Conservation (phyloP, 2,797 vertebrate genomes). For the Podarcis lilfordi region DNA sequence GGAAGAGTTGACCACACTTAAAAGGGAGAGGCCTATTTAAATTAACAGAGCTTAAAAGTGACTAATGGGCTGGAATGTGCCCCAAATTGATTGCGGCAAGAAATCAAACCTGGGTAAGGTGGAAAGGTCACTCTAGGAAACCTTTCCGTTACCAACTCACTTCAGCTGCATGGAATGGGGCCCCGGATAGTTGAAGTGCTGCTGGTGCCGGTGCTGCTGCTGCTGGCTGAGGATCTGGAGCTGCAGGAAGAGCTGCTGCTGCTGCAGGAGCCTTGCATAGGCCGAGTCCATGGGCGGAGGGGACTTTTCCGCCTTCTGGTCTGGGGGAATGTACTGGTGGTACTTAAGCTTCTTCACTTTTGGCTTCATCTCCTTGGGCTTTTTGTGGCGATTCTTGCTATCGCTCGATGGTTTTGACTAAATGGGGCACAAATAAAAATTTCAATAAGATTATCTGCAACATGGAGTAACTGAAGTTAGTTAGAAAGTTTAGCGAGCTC, state of each 20-base stretch:
- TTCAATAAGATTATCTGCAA: conserved; percentile 23
- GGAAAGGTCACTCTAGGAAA: not conserved
- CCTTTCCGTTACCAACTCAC: conserved; percentile 78
- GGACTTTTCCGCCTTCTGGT: conserved; percentile 97
- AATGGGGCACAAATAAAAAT: conserved; percentile 28
- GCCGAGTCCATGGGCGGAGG: conserved; percentile 98
- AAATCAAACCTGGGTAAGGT: not conserved
- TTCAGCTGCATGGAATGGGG: conserved; percentile 83
- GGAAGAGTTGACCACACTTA: not conserved
- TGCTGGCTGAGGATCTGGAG: conserved; percentile 98
- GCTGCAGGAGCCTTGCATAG: conserved; percentile 95
- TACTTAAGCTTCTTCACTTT: conserved; percentile 99
- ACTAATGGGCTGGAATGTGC: not conserved
- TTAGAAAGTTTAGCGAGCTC: not conserved
- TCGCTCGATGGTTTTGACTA: conserved; percentile 90
- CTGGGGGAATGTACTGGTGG: conserved; percentile 97
- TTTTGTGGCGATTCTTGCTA: conserved; percentile 94
- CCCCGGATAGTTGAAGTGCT: conserved; percentile 88
- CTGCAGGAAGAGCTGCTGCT: conserved; percentile 98
- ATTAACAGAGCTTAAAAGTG: not conserved
- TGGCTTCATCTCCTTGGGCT: conserved; percentile 97
- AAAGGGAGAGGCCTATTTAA: not conserved
- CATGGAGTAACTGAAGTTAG: not conserved
- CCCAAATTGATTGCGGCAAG: not conserved
- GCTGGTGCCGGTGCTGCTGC: conserved; percentile 84